phyloP scores from a whole-genome alignment of 2,797 vertebrate species.

The Rhabdomys pumilio region DNA sequence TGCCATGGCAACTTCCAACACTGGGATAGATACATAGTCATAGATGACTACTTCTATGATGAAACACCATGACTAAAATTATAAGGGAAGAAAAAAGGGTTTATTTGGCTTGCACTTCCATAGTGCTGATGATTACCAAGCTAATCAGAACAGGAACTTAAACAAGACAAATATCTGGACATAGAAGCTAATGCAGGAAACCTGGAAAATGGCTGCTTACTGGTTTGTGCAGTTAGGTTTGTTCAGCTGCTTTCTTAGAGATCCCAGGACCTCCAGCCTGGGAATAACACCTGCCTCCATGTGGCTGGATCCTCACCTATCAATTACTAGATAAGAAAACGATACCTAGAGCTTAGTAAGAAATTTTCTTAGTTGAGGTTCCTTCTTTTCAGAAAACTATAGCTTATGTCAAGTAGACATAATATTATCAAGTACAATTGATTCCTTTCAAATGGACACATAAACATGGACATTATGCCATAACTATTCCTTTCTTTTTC shows the following conservation, averaged over 20 bases:
- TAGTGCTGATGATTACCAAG: not conserved
- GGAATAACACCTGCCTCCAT: not conserved
- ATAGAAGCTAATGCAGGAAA: not conserved
- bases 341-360: not conserved
- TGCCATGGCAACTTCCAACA: not conserved
- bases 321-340: not conserved
- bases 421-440: not conserved
- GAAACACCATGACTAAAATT: not conserved
- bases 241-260: not conserved
- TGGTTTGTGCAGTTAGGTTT: not conserved
- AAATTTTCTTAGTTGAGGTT: not conserved
- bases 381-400: not conserved
- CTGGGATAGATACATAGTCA: not conserved
- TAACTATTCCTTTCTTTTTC: not conserved
- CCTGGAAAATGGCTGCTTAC: not conserved
- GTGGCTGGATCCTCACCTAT: not conserved
- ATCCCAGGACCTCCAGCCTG: not conserved
- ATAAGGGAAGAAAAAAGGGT: too few relatives aligned
- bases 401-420: not conserved
- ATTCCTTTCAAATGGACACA: not conserved
- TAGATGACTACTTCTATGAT: not conserved
- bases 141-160: not conserved
- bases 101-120: not conserved
- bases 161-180: not conserved
- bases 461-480: not conserved